Percentiles rank a stretch among this genome's conserved stretches.
Conservation (phyloP, 1,140 invertebrate genomes). For the Latrodectus geometricus region DNA sequence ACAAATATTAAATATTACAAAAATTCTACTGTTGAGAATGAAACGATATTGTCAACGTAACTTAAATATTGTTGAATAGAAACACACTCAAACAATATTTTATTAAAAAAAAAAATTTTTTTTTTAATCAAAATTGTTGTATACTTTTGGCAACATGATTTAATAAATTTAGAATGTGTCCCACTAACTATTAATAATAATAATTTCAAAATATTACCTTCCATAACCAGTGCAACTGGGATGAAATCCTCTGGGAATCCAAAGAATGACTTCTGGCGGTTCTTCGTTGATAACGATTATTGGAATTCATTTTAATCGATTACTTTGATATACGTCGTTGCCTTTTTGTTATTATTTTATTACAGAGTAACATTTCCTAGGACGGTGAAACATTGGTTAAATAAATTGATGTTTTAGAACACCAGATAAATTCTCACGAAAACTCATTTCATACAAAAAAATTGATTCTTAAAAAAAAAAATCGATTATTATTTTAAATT, state of each 20-base stretch:
- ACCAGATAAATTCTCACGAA: too few species aligned
- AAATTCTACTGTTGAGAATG: too few species aligned
- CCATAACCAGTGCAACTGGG: constrained; percentile 38
- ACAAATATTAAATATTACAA: too few species aligned
- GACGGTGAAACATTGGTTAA: background rate
- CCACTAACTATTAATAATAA: background rate
- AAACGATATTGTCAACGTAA: too few species aligned
- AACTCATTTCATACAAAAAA: background rate
- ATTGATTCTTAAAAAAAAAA: background rate
- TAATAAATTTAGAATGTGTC: too few species aligned
- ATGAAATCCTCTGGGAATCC: constrained; percentile 38
- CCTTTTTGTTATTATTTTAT: background rate
- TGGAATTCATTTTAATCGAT: background rate
- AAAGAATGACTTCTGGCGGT: constrained; percentile 39
- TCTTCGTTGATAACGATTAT: constrained; percentile 12
- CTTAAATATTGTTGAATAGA: too few species aligned
- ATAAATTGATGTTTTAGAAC: too few species aligned
- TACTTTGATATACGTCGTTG: background rate
- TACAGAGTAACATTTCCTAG: background rate
- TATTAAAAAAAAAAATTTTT: too few species aligned
- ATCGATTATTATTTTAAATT: too few species aligned
- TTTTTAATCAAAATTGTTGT: too few species aligned
- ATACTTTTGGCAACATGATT: too few species aligned
- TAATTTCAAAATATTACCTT: constrained; percentile 13
- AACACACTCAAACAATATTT: too few species aligned